These are phyloP conservation scores for Acromyrmex charruanus DNA, from an alignment of 1,140 invertebrate species.

Conservation along the genomic window DNA sequence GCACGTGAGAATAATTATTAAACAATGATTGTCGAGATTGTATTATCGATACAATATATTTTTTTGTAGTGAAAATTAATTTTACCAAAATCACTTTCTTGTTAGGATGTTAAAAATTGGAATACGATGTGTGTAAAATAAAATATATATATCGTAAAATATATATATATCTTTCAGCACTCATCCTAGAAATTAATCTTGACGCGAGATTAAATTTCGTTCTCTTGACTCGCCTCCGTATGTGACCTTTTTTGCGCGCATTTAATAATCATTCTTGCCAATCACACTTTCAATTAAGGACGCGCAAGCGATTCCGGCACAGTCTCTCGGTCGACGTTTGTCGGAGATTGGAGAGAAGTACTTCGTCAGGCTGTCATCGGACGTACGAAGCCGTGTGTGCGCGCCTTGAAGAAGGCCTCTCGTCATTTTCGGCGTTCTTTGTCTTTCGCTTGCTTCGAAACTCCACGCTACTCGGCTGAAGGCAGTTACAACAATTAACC, in stretches of 20 bases:
- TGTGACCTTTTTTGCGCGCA: slow-evolving; percentile 24
- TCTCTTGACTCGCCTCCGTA: not conserved
- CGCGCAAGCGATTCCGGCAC: slow-evolving; percentile 20
- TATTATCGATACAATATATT: not conserved
- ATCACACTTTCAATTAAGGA: slow-evolving; percentile 67
- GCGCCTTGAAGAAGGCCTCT: slow-evolving; percentile 19
- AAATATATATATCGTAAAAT: too few species aligned
- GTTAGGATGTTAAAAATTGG: not conserved
- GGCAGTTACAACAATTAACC: slow-evolving; percentile 71
- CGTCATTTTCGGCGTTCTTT: slow-evolving; percentile 68
- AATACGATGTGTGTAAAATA: not conserved
- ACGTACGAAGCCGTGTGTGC: not conserved
- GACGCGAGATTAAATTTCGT: slow-evolving; percentile 35
- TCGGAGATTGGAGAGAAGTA: slow-evolving; percentile 34
- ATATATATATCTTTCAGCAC: not conserved
- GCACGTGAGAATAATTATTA: not conserved
- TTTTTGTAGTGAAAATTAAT: slow-evolving; percentile 18
- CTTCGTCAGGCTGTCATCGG: slow-evolving; percentile 69
- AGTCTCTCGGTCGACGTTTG: slow-evolving; percentile 28
- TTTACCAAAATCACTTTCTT: not conserved
- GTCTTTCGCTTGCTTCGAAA: slow-evolving; percentile 45
- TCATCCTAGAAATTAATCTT: not conserved
- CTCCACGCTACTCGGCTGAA: slow-evolving; percentile 34
- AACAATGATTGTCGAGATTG: not conserved
- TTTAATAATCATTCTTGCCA: slow-evolving; percentile 66